Evolutionary conservation across 2,888 invertebrate species (phyloP).

Genomic region (Cotesia congregata): DNA sequence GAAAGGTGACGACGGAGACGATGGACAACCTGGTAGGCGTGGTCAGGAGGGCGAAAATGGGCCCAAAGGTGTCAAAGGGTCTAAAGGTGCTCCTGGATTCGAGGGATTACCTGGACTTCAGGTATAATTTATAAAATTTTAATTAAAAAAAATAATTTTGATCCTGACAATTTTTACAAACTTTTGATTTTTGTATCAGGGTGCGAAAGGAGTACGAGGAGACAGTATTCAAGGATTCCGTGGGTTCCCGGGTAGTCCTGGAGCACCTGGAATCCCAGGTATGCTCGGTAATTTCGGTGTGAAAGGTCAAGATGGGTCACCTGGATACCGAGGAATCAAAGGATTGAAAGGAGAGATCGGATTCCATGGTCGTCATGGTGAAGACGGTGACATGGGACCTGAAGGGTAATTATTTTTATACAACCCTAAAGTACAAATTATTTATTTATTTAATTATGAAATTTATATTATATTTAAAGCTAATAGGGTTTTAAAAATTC

Average conservation of each 20-base stretch:
- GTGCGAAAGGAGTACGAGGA: constrained; percentile 70
- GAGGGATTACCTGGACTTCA: constrained; percentile 72
- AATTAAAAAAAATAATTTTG: background rate
- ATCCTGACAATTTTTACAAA: background rate
- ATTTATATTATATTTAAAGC: too few relatives aligned
- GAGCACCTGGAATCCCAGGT: constrained; percentile 73
- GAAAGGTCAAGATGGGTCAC: constrained; percentile 60
- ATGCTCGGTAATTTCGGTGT: constrained; percentile 60
- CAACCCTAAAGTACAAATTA: background rate
- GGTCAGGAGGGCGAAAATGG: constrained; percentile 64
- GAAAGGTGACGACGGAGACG: constrained; percentile 69
- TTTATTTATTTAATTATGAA: background rate
- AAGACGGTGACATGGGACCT: constrained; percentile 67
- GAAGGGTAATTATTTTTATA: constrained; percentile 55
- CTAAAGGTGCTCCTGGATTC: constrained; percentile 71
- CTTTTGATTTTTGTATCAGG: constrained; percentile 51
- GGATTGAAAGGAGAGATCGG: constrained; percentile 68
- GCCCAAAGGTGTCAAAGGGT: constrained; percentile 66
- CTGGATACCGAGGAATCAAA: constrained; percentile 64
- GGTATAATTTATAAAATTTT: constrained; percentile 48
- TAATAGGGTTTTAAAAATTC: too few relatives aligned
- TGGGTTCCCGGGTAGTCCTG: constrained; percentile 74
- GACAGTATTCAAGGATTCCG: constrained; percentile 72
- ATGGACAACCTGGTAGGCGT: constrained; percentile 63
- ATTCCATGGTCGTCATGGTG: constrained; percentile 66